These are phyloP conservation scores for Mormyrops boulengeri DNA, from an alignment of 2,797 vertebrate genomes.

Conservation along the genomic window DNA sequence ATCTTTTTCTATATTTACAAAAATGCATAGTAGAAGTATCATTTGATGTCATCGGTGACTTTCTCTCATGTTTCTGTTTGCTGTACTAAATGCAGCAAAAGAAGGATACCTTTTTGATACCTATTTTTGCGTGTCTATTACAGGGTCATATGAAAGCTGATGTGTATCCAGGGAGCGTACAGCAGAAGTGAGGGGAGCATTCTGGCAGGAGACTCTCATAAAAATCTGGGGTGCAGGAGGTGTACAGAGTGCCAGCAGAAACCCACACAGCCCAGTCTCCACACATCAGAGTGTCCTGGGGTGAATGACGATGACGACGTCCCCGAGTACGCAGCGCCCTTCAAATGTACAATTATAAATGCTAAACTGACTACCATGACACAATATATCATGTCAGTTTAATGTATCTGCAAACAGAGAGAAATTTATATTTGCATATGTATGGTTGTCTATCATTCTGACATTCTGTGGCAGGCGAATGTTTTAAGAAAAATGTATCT, in stretches of 20 bases:
- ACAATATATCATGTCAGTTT: not conserved
- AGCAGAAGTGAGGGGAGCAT: not conserved
- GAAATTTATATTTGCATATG: not conserved
- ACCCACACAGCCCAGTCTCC: not conserved
- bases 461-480: not conserved
- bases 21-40: not conserved
- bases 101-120: not conserved
- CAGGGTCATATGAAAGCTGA: not conserved
- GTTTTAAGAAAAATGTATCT: not conserved
- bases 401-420: not conserved
- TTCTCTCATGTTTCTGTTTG: not conserved
- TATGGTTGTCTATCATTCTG: not conserved
- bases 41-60: not conserved
- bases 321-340: not conserved
- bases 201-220: not conserved
- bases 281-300: not conserved
- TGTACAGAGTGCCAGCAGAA: not conserved
- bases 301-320: not conserved
- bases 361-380: not conserved
- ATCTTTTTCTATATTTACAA: not conserved
- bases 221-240: not conserved
- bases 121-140: not conserved
- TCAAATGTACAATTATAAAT: conserved; percentile 8
- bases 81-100: not conserved
- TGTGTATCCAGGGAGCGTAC: not conserved